Percentiles rank a stretch among this genome's conserved stretches.
Conservation (phyloP, 2,797 vertebrate species). For the Sebastes cheni region DNA sequence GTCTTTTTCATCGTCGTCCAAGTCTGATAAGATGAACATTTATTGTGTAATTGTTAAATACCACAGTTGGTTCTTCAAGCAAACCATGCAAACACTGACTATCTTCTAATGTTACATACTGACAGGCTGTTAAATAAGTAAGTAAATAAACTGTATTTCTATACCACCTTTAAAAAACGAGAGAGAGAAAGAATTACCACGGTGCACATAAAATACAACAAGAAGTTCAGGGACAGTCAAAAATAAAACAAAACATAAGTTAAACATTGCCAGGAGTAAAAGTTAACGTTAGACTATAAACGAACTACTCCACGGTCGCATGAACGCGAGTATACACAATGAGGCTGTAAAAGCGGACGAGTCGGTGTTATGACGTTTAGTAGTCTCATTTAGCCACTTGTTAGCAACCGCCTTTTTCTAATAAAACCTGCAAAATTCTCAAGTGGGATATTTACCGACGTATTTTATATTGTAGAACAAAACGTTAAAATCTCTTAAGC, state of each 20-base stretch:
- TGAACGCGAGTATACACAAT: too few species aligned
- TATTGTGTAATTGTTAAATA: not conserved
- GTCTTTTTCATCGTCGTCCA: not conserved
- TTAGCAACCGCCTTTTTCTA: too few species aligned
- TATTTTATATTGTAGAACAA: too few species aligned
- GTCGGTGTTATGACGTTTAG: not conserved
- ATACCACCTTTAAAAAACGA: not conserved
- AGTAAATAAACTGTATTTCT: not conserved
- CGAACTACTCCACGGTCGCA: too few species aligned
- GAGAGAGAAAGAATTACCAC: not conserved
- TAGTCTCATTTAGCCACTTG: too few species aligned
- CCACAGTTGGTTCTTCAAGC: not conserved
- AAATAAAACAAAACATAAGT: not conserved
- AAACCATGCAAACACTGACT: not conserved
- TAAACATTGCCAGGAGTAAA: not conserved
- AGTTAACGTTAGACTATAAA: too few species aligned
- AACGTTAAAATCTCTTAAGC: too few species aligned
- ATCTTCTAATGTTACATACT: not conserved
- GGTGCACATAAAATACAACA: not conserved
- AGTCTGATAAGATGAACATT: not conserved
- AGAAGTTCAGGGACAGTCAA: not conserved
- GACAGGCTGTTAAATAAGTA: not conserved
- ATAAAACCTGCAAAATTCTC: too few species aligned
- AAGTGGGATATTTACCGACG: too few species aligned
- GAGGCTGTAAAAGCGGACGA: not conserved